These are phyloP conservation scores for Dysidea cf. avara DNA, from an alignment of 37 sponge, comb jelly and placozoan species.

Conservation along the genomic window DNA sequence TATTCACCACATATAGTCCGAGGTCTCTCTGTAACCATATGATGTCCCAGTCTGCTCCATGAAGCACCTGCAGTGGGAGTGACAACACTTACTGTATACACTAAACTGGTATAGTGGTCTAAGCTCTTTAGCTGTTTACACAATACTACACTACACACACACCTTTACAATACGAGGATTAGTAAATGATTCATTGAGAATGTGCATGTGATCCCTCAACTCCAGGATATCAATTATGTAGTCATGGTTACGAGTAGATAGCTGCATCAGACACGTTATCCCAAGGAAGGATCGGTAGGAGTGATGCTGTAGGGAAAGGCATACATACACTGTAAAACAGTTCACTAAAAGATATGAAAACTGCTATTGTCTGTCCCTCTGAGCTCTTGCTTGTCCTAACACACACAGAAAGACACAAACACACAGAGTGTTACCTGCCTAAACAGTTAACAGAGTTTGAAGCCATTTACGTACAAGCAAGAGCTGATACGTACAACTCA, in stretches of 20 bases:
- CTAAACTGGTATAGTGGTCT: too few relatives aligned
- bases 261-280: conserved; percentile 92
- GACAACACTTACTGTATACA: too few relatives aligned
- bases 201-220: conserved; percentile 71
- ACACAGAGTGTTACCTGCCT: too few relatives aligned
- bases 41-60: conserved; percentile 90
- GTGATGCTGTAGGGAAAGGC: conserved; percentile 63
- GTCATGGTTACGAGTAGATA: conserved; percentile 86
- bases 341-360: too few relatives aligned
- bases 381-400: not conserved
- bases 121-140: too few relatives aligned
- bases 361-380: too few relatives aligned
- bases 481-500: too few relatives aligned
- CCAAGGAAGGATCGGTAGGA: conserved; percentile 87
- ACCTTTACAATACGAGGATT: conserved; percentile 94
- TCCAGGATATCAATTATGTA: conserved; percentile 87
- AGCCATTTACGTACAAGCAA: too few relatives aligned
- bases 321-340: too few relatives aligned
- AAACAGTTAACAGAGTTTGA: too few relatives aligned
- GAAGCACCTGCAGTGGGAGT: conserved; percentile 97
- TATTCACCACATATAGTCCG: conserved; percentile 91
- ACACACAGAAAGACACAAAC: not conserved
- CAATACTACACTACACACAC: too few relatives aligned
- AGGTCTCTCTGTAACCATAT: conserved; percentile 94
- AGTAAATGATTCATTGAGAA: conserved; percentile 84